Evolutionary conservation across 2,888 invertebrate species (phyloP), one percentile per base, ranked within the genome.

Genomic region (Cephus nigrinus): DNA sequence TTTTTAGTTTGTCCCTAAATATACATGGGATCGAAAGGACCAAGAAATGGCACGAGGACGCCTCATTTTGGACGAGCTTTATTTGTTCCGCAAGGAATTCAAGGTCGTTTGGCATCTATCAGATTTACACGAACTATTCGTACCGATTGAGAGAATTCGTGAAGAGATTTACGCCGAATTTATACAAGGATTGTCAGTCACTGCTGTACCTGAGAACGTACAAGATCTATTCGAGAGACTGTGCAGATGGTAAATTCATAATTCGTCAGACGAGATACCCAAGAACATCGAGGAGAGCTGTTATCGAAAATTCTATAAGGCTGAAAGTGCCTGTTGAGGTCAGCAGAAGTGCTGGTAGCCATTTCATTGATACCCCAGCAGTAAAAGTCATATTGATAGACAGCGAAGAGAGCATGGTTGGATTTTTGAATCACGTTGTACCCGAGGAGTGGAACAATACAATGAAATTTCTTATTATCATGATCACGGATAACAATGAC

Each of bases 351-450:
- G 9, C 9, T 1, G 55, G 55, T 55, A 55, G 5, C 3, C 55
- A 55, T 55, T 55, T 55, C 0, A 9, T 55, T 55, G 9, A 55
- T 9, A 55, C 82, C 33, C 68, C 79, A 5, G 76, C 75, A 11
- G 73, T 80, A 31, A 73, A 72, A 0, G 32, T 71, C 5, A 31
- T 71, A 31, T 30, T 71, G 31, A 31, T 31, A 15, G 31, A 31
- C 5, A 71, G 32, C 23, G 31, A 33, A 9, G 32, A 71, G 12
- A 76, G 33, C n/a, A 72, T 80, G n/a, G 55, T 32, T 33, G 32
- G 4, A 23, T 71, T 71, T 33, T 33, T 71, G 71, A 33, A 71
- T 33, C 31, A 71, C 31, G 32, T 12, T 31, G 3, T 71, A 23
- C 32, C 71, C 31, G 12, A 33, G 5, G 12, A 32, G 5, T 71